Conservation (phyloP, 2,888 invertebrate species). For the Mythimna ferrago region DNA sequence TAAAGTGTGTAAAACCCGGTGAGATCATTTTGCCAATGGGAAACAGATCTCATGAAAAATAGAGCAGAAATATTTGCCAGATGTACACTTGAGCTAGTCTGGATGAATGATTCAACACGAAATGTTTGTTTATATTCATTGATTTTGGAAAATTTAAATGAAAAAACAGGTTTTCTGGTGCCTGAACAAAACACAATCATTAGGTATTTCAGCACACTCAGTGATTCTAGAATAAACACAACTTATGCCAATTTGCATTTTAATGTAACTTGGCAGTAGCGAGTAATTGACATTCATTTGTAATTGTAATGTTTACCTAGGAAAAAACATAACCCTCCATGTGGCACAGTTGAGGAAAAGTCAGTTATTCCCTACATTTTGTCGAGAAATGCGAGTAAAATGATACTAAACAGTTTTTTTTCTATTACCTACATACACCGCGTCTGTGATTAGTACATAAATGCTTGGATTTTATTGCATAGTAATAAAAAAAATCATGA, state of each 20-base stretch:
- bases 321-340: background rate
- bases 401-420: no score
- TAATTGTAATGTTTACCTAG: background rate
- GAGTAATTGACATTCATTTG: background rate
- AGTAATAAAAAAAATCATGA: no score
- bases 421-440: no score
- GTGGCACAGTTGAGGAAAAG: background rate
- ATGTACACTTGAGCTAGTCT: slow-evolving; percentile 3
- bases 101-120: background rate
- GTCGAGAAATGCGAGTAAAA: no score
- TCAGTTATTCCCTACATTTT: no score
- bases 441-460: no score
- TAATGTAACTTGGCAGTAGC: background rate
- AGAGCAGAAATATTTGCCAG: background rate
- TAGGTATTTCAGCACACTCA: background rate
- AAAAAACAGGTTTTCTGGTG: background rate
- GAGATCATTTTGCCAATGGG: background rate
- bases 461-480: no score
- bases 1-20: slow-evolving; percentile 10
- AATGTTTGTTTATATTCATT: slow-evolving; percentile 6
- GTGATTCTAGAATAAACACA: background rate
- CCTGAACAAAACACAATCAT: background rate
- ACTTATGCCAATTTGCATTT: background rate
- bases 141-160: background rate
- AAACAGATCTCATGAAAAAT: slow-evolving; percentile 11